These are phyloP conservation scores for Myxocyprinus asiaticus DNA, from an alignment of 2,113 vertebrate genomes.

Conservation along the genomic window DNA sequence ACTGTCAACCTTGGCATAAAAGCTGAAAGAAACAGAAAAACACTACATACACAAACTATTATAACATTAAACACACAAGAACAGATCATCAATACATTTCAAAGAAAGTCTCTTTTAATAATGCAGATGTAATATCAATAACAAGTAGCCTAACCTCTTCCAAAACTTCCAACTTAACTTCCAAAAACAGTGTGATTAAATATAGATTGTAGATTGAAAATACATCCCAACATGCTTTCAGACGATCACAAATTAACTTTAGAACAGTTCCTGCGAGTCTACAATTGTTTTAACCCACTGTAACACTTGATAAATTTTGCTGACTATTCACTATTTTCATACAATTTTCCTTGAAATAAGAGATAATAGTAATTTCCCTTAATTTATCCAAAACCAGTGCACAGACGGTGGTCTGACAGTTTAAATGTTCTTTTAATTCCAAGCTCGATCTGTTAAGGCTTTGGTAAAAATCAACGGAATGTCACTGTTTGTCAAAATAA, in stretches of 20 bases:
- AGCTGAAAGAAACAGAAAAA: too few species aligned
- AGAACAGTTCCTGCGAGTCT: too few species aligned
- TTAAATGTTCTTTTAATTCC: not conserved
- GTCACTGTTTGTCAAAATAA: too few species aligned
- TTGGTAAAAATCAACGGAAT: not conserved
- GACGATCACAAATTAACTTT: not conserved
- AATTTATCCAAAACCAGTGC: not conserved
- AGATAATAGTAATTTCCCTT: slow-evolving; percentile 8
- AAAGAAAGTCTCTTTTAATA: slow-evolving; percentile 3
- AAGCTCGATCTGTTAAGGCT: slow-evolving; percentile 30
- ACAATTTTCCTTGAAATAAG: not conserved
- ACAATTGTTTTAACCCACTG: not conserved
- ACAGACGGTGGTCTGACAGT: not conserved
- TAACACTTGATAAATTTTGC: slow-evolving; percentile 12
- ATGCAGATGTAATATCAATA: not conserved
- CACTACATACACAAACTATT: too few species aligned
- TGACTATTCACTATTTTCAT: not conserved
- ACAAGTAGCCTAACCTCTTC: not conserved
- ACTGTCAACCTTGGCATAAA: too few species aligned
- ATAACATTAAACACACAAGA: too few species aligned
- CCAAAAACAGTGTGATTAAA: not conserved
- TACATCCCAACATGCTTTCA: not conserved
- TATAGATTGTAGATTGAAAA: not conserved
- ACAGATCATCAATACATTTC: too few species aligned
- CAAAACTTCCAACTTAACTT: not conserved